Percentiles rank a stretch among this genome's conserved stretches.
Evolutionary conservation across 2,797 vertebrate species (phyloP).

Genomic region (Lemur catta): DNA sequence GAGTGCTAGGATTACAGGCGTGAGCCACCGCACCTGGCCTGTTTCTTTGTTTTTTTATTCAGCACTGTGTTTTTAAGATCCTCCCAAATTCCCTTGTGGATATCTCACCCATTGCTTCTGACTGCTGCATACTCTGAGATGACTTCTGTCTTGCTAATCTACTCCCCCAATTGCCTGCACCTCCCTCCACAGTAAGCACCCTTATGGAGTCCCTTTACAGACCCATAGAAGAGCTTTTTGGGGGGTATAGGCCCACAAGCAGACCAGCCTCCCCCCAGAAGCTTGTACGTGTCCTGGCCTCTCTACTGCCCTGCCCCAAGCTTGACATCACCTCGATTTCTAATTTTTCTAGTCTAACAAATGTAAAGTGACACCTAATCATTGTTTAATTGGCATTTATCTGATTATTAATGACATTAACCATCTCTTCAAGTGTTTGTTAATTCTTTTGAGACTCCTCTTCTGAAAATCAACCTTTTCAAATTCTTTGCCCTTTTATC

Average conservation of each 20-base stretch:
- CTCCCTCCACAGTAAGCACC: not conserved
- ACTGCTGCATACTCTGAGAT: not conserved
- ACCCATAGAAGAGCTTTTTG: not conserved
- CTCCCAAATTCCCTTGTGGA: not conserved
- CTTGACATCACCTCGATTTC: not conserved
- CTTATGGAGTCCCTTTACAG: too few species aligned
- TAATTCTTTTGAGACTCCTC: not conserved
- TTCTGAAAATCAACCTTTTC: constrained; percentile 6
- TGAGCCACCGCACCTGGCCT: too few species aligned
- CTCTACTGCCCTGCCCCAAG: too few species aligned
- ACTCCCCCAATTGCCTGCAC: not conserved
- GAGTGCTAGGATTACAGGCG: too few species aligned
- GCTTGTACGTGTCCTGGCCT: not conserved
- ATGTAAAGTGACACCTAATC: not conserved
- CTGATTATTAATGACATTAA: not conserved
- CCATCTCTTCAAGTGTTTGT: not conserved
- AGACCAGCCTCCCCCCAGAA: not conserved
- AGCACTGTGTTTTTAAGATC: not conserved
- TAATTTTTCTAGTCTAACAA: not conserved
- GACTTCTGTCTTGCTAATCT: not conserved
- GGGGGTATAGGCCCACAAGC: not conserved
- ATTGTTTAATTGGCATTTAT: not conserved
- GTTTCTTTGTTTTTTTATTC: too few species aligned
- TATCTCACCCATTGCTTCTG: not conserved
- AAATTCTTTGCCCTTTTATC: not conserved